Percentiles rank a stretch among this genome's conserved stretches.
Conservation (phyloP, 2,888 invertebrate genomes). For the Tolmerus cingulatus region DNA sequence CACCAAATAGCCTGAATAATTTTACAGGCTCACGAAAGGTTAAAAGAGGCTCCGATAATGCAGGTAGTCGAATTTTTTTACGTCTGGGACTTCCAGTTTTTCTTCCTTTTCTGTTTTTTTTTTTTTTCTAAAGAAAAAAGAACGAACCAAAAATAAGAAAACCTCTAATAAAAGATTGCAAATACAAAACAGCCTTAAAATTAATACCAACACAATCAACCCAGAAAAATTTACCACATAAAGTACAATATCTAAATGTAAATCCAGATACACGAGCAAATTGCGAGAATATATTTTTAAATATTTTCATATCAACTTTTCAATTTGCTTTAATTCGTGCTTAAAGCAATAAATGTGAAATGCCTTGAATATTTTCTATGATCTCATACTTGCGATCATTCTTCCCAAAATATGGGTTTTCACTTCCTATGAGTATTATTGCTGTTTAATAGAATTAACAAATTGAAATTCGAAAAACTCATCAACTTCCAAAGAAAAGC, state of each 20-base stretch:
- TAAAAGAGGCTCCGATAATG: background rate
- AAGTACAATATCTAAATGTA: background rate
- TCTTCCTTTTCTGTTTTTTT: background rate
- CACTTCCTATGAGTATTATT: background rate
- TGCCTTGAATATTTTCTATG: background rate
- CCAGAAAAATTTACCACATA: background rate
- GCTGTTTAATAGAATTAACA: background rate
- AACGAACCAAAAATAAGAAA: background rate
- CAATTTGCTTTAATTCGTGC: background rate
- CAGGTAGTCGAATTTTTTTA: background rate
- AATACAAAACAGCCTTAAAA: background rate
- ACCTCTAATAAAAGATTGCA: background rate
- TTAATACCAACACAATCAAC: background rate
- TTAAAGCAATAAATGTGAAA: background rate
- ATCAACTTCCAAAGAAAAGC: background rate
- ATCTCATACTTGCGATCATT: background rate
- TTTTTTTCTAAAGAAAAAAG: background rate
- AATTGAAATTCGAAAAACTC: background rate
- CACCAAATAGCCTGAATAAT: background rate
- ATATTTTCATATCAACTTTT: background rate
- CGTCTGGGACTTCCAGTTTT: background rate
- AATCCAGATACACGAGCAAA: background rate
- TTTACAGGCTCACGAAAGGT: background rate
- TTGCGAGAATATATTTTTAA: background rate
- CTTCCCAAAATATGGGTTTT: background rate